Conservation (phyloP, 2,797 vertebrate genomes). For the Urophycis tenuis region DNA sequence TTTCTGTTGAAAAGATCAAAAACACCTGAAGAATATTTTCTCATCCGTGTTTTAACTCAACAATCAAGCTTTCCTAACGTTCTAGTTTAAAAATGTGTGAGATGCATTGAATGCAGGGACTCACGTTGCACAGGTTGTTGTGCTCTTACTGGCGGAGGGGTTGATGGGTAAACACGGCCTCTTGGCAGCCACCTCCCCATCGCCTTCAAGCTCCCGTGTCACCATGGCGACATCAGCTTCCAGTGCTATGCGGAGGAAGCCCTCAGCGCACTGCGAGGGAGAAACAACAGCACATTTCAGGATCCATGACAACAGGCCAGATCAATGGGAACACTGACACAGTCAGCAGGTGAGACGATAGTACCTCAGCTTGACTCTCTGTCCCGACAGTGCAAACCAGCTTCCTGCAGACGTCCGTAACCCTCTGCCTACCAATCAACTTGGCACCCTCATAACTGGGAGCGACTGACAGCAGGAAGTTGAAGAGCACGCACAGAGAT, state of each 20-base stretch:
- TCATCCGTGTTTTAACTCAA: too few species aligned
- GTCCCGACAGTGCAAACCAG: slow-evolving; percentile 77
- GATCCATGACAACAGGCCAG: neutral
- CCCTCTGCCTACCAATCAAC: slow-evolving; percentile 69
- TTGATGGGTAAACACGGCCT: slow-evolving; percentile 66
- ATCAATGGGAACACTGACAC: neutral
- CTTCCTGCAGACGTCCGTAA: slow-evolving; percentile 73
- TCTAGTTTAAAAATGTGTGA: neutral
- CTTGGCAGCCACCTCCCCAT: slow-evolving; percentile 76
- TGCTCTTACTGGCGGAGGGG: slow-evolving; percentile 50
- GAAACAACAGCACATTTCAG: neutral
- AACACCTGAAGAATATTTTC: too few species aligned
- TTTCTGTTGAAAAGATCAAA: too few species aligned
- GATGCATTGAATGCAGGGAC: slow-evolving; percentile 21
- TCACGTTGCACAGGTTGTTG: slow-evolving; percentile 62
- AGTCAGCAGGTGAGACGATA: neutral
- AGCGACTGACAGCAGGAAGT: slow-evolving; percentile 78
- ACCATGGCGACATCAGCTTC: slow-evolving; percentile 69
- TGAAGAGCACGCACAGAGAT: slow-evolving; percentile 79
- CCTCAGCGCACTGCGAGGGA: slow-evolving; percentile 75
- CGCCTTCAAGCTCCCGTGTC: slow-evolving; percentile 57
- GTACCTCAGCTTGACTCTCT: slow-evolving; percentile 74
- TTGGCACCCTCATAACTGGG: slow-evolving; percentile 77
- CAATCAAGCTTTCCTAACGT: too few species aligned
- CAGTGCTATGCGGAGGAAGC: slow-evolving; percentile 76